These are phyloP conservation scores for Argyresthia albistria DNA, from an alignment of 2,888 invertebrate species.

Conservation along the genomic window DNA sequence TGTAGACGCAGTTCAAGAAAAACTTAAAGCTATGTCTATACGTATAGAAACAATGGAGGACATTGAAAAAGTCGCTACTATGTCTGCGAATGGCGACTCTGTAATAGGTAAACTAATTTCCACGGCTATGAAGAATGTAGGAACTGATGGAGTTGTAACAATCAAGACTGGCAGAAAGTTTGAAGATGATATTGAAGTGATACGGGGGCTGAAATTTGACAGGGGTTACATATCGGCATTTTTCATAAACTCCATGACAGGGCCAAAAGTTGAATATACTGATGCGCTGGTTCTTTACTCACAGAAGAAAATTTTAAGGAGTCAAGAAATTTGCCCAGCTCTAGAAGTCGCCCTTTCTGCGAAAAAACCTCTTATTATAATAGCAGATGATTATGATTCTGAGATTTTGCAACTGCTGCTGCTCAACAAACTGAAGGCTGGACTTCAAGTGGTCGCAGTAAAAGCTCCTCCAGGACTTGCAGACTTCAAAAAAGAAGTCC, in stretches of 20 bases:
- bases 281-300: slow-evolving; percentile 93
- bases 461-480: slow-evolving; percentile 95
- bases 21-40: slow-evolving; percentile 89
- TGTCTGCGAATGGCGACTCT: slow-evolving; percentile 97
- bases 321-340: slow-evolving; percentile 95
- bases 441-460: slow-evolving; percentile 93
- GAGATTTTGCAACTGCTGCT: slow-evolving; percentile 94
- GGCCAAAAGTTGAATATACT: slow-evolving; percentile 96
- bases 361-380: slow-evolving; percentile 93
- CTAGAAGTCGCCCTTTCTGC: slow-evolving; percentile 93
- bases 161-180: slow-evolving; percentile 99
- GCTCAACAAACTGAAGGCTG: slow-evolving; percentile 89
- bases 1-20: slow-evolving; percentile 90
- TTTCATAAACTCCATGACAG: slow-evolving; percentile 98
- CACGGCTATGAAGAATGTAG: slow-evolving; percentile 96
- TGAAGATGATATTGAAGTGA: slow-evolving; percentile 92
- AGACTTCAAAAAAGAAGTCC: slow-evolving; percentile 89
- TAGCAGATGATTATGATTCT: slow-evolving; percentile 95
- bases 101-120: slow-evolving; percentile 94
- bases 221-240: slow-evolving; percentile 99
- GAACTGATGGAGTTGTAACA: slow-evolving; percentile 97
- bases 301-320: slow-evolving; percentile 97
- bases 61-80: slow-evolving; percentile 98
- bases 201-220: slow-evolving; percentile 99
- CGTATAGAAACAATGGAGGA: slow-evolving; percentile 96